Conservation (phyloP, 2,113 vertebrate genomes). For the Baryphthengus martii region DNA sequence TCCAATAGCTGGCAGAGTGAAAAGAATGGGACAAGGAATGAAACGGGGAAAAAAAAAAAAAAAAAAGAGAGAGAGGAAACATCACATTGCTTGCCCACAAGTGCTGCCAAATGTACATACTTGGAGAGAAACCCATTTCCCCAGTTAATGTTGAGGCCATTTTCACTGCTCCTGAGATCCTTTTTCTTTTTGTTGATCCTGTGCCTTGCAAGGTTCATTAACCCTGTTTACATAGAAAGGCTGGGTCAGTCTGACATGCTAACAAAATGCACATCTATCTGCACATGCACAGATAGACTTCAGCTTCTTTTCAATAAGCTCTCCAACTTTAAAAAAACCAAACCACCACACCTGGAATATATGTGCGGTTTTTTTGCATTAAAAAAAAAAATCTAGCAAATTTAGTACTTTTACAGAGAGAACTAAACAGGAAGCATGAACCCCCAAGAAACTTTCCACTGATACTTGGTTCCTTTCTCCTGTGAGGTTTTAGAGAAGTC, state of each 20-base stretch:
- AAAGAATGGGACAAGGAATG: not conserved
- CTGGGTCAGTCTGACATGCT: conserved; percentile 16
- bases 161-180: not conserved
- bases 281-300: not conserved
- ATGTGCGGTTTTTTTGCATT: accelerated
- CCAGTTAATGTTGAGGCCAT: not conserved
- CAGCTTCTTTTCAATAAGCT: not conserved
- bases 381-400: not conserved
- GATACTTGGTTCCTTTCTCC: not conserved
- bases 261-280: not conserved
- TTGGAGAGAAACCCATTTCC: conserved; percentile 17
- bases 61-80: not conserved
- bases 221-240: conserved; percentile 33
- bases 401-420: not conserved
- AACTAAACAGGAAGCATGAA: not conserved
- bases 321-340: not conserved
- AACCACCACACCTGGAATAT: not conserved
- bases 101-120: conserved; percentile 33
- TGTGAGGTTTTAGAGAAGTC: not conserved
- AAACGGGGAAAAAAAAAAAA: not conserved
- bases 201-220: conserved; percentile 56
- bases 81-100: not conserved
- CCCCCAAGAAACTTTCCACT: not conserved
- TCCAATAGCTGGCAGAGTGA: not conserved
- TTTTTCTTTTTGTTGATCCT: conserved; percentile 25